Percentiles rank a stretch among this genome's conserved stretches.
Evolutionary conservation across 92 coral and sea anemone species (phyloP).

Genomic region (Galaxea fascicularis): DNA sequence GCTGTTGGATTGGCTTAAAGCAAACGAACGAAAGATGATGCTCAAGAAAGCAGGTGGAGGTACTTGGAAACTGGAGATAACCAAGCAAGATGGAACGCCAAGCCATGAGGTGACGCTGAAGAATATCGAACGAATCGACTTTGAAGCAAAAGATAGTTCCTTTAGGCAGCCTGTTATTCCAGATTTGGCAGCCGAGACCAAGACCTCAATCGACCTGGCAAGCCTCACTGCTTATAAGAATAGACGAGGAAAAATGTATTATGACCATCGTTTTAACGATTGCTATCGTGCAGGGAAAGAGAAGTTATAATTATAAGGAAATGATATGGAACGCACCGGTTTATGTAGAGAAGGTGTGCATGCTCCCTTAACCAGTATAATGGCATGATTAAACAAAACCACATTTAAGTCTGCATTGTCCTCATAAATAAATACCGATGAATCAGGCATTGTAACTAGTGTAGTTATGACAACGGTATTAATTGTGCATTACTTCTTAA

Average conservation of each 20-base stretch:
- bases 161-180: constrained; percentile 2
- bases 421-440: too few species aligned
- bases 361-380: too few species aligned
- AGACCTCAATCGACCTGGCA: not conserved
- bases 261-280: not conserved
- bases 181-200: constrained; percentile 1
- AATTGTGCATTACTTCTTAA: too few species aligned
- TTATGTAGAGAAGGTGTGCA: too few species aligned
- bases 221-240: not conserved
- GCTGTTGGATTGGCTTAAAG: constrained; percentile 7
- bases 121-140: constrained; percentile 26
- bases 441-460: too few species aligned
- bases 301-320: too few species aligned
- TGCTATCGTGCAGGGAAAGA: not conserved
- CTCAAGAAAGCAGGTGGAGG: not conserved
- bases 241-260: not conserved
- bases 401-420: too few species aligned
- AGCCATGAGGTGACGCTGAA: constrained; percentile 2
- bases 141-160: constrained; percentile 9
- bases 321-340: not conserved
- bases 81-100: constrained; percentile 1
- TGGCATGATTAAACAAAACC: too few species aligned
- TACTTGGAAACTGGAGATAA: constrained; percentile 9
- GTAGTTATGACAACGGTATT: too few species aligned
- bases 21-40: not conserved